Base-by-base conservation (phyloP, 1,140 invertebrate genomes). In the Aphis gossypii region DNA sequence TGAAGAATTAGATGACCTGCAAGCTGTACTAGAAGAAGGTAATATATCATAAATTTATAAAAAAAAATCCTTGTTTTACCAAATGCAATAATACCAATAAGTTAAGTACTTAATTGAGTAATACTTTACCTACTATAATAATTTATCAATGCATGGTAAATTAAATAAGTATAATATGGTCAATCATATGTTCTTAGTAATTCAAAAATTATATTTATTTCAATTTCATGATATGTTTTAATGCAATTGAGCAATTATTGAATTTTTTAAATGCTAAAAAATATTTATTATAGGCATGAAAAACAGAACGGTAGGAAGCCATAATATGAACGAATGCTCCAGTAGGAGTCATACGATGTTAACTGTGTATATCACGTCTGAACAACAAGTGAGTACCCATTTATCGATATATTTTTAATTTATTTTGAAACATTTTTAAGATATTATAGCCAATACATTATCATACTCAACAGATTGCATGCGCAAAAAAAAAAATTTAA, bases 301-400 rank as follows among this genome's bases (percentile, higher is more conserved):
- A 93, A 98, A 98, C 95, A 96, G 98, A 93, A 97, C 98, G 18
- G 97, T 98, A 5, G 98, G 98, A 84, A 96, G 97, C 41, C 99
- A 99, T 95, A 98, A 98, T 94, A 99, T 99, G 99, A 99, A 99
- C 95, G 97, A 99, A 90, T 97, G 98, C 95, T 99, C 98, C 1
- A 99, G 98, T 90, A 96, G 99, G 94, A 99, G 98, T 94, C 99
- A 99, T 96, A 99, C 99, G 2, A 97, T 99, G 92, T 96, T 99
- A 60, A 98, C 98, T 2, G 97, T 99, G 5, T 94, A 94, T 87
- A 95, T 97, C 94, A 97, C 97, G 9, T 97, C 97, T 2, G 98
- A 98, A 95, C 96, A 97, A 94, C 97, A 97, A 94, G 97, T 97
- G 91, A 94, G 23, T 91, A 87, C 21, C 18, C 6, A 90, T 41